These are phyloP conservation scores for Petromus typicus DNA, from an alignment of 2,113 vertebrate species.

Conservation along the genomic window DNA sequence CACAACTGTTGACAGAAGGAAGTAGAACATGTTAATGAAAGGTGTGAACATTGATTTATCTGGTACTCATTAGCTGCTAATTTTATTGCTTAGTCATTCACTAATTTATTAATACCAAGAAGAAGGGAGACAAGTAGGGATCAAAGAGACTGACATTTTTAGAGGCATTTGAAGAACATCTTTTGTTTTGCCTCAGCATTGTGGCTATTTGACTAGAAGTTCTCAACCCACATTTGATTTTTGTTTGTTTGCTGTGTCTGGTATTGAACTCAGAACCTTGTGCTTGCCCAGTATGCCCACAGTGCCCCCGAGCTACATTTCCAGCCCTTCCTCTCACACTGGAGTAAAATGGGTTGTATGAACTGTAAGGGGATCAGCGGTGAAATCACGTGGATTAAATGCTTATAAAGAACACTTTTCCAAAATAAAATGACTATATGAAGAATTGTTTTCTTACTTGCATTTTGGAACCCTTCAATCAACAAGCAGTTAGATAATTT, in stretches of 20 bases:
- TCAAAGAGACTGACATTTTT: not conserved
- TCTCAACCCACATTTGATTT: not conserved
- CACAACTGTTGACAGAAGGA: not conserved
- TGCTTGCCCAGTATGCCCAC: no score
- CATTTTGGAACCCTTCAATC: not conserved
- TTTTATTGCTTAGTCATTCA: not conserved
- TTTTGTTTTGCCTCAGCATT: not conserved
- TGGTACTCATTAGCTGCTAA: not conserved
- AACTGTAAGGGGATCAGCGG: not conserved
- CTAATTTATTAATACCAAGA: not conserved
- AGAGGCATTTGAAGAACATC: not conserved
- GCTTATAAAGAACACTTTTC: not conserved
- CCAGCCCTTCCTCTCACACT: not conserved
- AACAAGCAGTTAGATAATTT: not conserved
- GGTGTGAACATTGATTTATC: not conserved
- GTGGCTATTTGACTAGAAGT: not conserved
- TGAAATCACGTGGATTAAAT: not conserved
- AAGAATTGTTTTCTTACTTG: not conserved
- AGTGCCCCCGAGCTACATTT: no score
- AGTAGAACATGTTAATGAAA: not conserved
- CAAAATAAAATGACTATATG: not conserved
- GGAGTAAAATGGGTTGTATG: not conserved
- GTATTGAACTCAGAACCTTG: no score
- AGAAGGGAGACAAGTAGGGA: not conserved
- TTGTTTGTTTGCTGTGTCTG: no score